Evolutionary conservation across 2,888 invertebrate genomes (phyloP).

Genomic region (Pristionchus japonicus): DNA sequence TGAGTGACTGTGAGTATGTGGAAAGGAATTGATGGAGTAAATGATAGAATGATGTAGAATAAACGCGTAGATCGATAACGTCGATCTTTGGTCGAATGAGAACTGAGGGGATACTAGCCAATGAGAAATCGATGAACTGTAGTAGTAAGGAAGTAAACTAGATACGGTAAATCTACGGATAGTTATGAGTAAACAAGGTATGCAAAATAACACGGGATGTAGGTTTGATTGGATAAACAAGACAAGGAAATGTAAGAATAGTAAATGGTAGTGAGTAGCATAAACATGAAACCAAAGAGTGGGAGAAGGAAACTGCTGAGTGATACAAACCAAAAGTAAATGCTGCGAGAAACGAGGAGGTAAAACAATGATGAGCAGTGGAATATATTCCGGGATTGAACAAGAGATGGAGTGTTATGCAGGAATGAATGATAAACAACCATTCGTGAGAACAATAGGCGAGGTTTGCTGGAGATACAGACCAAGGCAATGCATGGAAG

Average conservation of each 20-base stretch:
- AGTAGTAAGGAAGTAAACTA: not conserved
- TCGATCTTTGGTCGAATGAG: not conserved
- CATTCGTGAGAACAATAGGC: too few species aligned
- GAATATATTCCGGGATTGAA: too few species aligned
- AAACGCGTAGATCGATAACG: not conserved
- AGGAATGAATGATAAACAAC: too few species aligned
- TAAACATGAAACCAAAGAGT: not conserved
- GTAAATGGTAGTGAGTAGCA: not conserved
- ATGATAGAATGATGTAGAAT: not conserved
- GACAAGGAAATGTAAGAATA: not conserved
- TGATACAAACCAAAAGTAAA: too few species aligned
- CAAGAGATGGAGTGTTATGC: too few species aligned
- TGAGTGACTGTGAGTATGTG: slow-evolving; percentile 1
- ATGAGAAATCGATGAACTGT: too few species aligned
- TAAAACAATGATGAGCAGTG: too few species aligned
- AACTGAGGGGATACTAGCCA: not conserved
- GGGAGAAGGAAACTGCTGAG: not conserved
- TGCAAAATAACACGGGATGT: not conserved
- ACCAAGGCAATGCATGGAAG: too few species aligned
- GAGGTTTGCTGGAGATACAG: too few species aligned
- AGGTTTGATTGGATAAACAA: not conserved
- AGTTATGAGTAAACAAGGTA: not conserved
- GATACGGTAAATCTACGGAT: not conserved
- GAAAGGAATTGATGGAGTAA: not conserved
- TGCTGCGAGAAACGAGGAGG: too few species aligned